Base-by-base conservation (phyloP, 2,888 invertebrate genomes). In the Tolmerus cingulatus region DNA sequence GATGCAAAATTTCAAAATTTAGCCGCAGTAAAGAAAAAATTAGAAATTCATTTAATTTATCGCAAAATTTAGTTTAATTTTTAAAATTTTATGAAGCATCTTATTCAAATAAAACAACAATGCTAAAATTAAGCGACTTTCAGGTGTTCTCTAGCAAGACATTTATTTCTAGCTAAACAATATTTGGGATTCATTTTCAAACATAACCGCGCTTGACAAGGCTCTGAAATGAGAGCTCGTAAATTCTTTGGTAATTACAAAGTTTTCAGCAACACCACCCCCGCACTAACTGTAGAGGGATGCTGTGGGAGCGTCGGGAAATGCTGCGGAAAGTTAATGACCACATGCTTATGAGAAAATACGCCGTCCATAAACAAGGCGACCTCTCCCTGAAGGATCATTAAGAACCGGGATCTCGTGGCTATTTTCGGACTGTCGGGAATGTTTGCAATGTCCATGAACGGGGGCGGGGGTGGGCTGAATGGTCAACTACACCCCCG, bases 291-390 rank as follows among this genome's bases (percentile, higher is more conserved):
- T 66, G 2, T 55, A 5, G 19, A 19, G 16, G 4, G 16, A 77
- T 34, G 34, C 5, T 34, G 34, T 7, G 7, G 34, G 34, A 7
- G 7, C 7, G 74, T 37, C 37, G 76, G 16, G 27, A 12, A 14
- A 78, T 43, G 43, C 23, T 78, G 78, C 27, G 14, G 78, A 34
- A 78, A 78, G 78, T 81, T 81, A 81, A 81, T 81, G 81, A 81
- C 81, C 51, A 30, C 81, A 81, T 81, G 81, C 55, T 81, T 81
- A 81, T 81, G 81, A 55, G 81, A 55, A 55, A 19, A 81, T 55
- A 81, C 55, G 46, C 51, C 34, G 51, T 34, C 12, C 30, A 55
- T 40, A 81, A 55, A 81, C 55, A n/a, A 81, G 27, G 30, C 12
- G 40, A 14, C 55, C 51, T 66, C 66, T 81, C 81, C 81, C 81